Conservation (phyloP, 2,113 vertebrate genomes). For the Hippocampus comes region DNA sequence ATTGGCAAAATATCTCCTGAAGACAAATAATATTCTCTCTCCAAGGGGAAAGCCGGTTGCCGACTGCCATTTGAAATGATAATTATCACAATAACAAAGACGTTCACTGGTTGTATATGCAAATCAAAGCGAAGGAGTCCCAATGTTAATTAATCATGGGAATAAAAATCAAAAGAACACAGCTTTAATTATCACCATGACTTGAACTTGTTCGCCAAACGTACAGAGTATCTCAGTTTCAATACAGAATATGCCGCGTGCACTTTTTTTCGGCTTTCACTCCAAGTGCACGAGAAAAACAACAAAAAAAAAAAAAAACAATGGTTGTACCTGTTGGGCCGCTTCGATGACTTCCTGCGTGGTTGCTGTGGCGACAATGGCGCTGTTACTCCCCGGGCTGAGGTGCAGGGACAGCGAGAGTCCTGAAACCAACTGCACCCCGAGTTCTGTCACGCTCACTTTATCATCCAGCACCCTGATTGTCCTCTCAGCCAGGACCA, state of each 20-base stretch:
- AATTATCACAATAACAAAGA: slow-evolving; percentile 49
- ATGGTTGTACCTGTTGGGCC: slow-evolving; percentile 81
- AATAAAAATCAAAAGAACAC: slow-evolving; percentile 28
- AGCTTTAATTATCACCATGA: slow-evolving; percentile 20
- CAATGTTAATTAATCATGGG: slow-evolving; percentile 36
- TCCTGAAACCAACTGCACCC: slow-evolving; percentile 89
- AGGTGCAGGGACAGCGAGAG: slow-evolving; percentile 85
- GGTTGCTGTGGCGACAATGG: slow-evolving; percentile 78
- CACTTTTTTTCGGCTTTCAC: background rate
- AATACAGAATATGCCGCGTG: background rate
- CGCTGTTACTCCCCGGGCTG: slow-evolving; percentile 76
- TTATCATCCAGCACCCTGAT: slow-evolving; percentile 90
- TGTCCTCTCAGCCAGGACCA: slow-evolving; percentile 88
- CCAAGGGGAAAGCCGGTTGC: slow-evolving; percentile 30
- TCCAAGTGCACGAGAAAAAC: background rate
- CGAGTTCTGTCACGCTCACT: slow-evolving; percentile 88
- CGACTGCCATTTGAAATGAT: slow-evolving; percentile 54
- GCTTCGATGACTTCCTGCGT: slow-evolving; percentile 83
- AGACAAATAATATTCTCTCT: slow-evolving; percentile 39
- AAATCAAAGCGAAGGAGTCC: slow-evolving; percentile 50
- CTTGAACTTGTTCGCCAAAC: slow-evolving; percentile 15
- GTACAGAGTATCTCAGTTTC: background rate
- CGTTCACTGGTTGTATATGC: slow-evolving; percentile 41
- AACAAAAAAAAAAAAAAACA: background rate
- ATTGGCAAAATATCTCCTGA: slow-evolving; percentile 28